Evolutionary conservation across 2,113 vertebrate species (phyloP).

Genomic region (Xyrauchen texanus): DNA sequence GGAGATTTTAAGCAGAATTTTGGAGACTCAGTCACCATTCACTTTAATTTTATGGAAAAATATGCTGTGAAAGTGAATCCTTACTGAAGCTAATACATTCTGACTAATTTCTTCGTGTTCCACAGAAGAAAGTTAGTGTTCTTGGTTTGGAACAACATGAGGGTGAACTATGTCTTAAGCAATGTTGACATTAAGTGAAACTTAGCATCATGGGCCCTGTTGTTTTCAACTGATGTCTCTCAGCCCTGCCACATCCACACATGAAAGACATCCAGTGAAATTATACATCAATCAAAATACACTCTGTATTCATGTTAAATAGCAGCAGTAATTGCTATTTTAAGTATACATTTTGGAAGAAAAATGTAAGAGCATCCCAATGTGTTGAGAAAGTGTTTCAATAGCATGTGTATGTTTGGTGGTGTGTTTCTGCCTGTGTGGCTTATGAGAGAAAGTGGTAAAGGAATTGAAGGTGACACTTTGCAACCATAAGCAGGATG

Average conservation of each 20-base stretch:
- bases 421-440: constrained; percentile 29
- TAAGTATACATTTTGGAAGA: constrained; percentile 64
- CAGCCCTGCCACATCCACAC: constrained; percentile 61
- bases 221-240: constrained; percentile 46
- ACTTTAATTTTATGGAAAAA: too few relatives aligned
- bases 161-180: too few relatives aligned
- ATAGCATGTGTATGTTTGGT: constrained; percentile 27
- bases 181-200: too few relatives aligned
- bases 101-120: too few relatives aligned
- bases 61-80: too few relatives aligned
- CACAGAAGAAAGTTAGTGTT: too few relatives aligned
- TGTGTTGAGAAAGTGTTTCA: constrained; percentile 63
- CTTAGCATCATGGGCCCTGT: too few relatives aligned
- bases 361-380: constrained; percentile 63
- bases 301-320: constrained; percentile 60
- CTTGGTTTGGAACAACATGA: too few relatives aligned
- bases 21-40: too few relatives aligned
- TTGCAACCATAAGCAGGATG: constrained; percentile 42
- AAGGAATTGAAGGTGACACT: constrained; percentile 48
- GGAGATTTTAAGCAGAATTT: too few relatives aligned
- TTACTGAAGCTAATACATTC: too few relatives aligned
- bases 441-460: constrained; percentile 47
- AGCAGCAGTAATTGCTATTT: constrained; percentile 70
- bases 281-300: constrained; percentile 75
- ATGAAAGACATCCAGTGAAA: constrained; percentile 59